Conservation (phyloP, 2,888 invertebrate species). For the Phyllotreta cruciferae region DNA sequence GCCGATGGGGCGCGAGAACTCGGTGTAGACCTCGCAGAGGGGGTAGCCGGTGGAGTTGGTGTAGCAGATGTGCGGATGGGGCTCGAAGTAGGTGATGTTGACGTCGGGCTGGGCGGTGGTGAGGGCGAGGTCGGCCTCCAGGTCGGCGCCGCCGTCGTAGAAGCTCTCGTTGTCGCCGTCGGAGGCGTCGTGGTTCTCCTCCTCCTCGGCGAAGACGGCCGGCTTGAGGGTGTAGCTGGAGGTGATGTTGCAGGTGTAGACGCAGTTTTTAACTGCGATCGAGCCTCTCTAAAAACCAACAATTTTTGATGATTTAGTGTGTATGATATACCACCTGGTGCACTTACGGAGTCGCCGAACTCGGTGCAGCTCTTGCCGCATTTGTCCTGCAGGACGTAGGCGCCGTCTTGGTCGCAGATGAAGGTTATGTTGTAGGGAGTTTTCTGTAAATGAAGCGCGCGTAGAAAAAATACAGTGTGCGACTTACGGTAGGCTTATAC, state of each 20-base stretch:
- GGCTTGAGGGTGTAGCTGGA: constrained; percentile 45
- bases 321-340: no score
- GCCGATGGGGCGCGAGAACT: constrained; percentile 62
- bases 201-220: constrained; percentile 1
- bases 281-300: constrained; percentile 65
- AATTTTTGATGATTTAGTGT: no score
- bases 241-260: constrained; percentile 68
- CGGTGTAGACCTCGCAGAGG: constrained; percentile 69
- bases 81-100: constrained; percentile 29
- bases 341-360: constrained; percentile 67
- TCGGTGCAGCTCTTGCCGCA: constrained; percentile 74
- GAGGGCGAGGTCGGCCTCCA: constrained; percentile 24
- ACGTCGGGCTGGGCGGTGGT: constrained; percentile 25
- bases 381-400: constrained; percentile 75
- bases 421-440: constrained; percentile 74
- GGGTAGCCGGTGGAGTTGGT: constrained; percentile 51
- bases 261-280: constrained; percentile 72
- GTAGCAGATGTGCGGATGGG: constrained; percentile 68
- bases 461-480: background rate
- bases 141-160: constrained; percentile 54
- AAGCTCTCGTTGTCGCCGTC: constrained; percentile 45
- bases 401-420: constrained; percentile 74
- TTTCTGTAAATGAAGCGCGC: constrained; percentile 55
- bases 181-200: constrained; percentile 25
- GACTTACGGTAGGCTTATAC: constrained; percentile 58